phyloP scores from a whole-genome alignment of 2,113 vertebrate species.

The Pseudorhombus dupliciocellatus region DNA sequence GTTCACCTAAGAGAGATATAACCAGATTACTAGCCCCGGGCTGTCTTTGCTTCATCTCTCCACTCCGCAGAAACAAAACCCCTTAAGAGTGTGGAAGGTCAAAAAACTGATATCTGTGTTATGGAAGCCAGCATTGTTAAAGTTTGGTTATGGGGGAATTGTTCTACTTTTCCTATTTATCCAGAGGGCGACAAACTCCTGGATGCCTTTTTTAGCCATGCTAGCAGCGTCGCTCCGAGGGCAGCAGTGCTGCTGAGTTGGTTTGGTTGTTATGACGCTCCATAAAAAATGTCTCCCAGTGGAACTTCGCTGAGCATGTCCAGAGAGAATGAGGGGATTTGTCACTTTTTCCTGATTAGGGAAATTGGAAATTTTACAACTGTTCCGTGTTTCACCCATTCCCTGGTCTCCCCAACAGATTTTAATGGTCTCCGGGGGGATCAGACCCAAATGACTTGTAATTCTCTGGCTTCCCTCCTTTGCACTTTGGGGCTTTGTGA shows the following conservation, averaged over 20 bases:
- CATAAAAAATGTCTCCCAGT: not conserved
- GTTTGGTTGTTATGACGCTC: not conserved
- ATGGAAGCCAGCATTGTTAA: constrained; percentile 23
- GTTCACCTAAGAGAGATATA: constrained; percentile 55
- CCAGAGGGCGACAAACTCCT: constrained; percentile 20
- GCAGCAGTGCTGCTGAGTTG: not conserved
- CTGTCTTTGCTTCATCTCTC: constrained; percentile 58
- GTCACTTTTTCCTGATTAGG: not conserved
- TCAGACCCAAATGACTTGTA: too few relatives aligned
- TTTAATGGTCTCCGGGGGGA: too few relatives aligned
- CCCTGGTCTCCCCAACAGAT: too few relatives aligned
- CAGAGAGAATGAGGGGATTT: not conserved
- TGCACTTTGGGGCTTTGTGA: too few relatives aligned
- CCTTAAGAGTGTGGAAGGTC: constrained; percentile 46
- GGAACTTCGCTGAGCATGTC: not conserved
- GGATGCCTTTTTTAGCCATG: constrained; percentile 4
- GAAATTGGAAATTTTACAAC: not conserved
- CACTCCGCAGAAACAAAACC: constrained; percentile 47
- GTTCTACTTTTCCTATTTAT: constrained; percentile 23
- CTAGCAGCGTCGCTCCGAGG: constrained; percentile 8
- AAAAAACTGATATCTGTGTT: constrained; percentile 40
- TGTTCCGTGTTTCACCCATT: not conserved
- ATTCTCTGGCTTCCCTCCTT: too few relatives aligned
- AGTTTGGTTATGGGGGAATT: constrained; percentile 15
- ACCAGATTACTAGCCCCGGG: constrained; percentile 59